Conservation (phyloP, 1,140 invertebrate species). For the Coptotermes formosanus region DNA sequence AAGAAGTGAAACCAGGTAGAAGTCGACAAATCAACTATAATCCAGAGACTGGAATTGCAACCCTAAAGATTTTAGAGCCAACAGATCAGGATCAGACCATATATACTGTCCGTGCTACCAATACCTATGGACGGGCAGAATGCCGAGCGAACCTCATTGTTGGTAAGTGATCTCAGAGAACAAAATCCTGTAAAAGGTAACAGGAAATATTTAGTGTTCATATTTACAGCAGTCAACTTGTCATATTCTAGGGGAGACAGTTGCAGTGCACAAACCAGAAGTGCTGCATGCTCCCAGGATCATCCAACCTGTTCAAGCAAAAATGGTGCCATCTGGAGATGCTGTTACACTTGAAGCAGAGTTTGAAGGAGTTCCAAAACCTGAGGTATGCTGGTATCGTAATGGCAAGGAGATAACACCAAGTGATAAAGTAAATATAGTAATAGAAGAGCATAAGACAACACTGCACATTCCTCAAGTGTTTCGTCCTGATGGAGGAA, state of each 20-base stretch:
- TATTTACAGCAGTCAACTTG: neutral
- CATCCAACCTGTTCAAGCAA: slow-evolving; percentile 63
- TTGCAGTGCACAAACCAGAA: slow-evolving; percentile 56
- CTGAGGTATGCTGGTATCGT: slow-evolving; percentile 82
- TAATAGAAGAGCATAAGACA: slow-evolving; percentile 63
- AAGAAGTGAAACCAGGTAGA: slow-evolving; percentile 60
- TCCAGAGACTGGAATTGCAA: slow-evolving; percentile 62
- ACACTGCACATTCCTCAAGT: slow-evolving; percentile 67
- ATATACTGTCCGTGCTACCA: slow-evolving; percentile 65
- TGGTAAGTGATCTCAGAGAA: slow-evolving; percentile 42
- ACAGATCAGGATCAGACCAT: slow-evolving; percentile 64
- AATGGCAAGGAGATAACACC: slow-evolving; percentile 78
- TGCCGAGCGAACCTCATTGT: slow-evolving; percentile 64
- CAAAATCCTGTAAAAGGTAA: neutral
- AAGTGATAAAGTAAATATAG: slow-evolving; percentile 64
- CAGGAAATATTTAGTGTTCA: neutral
- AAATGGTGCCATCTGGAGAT: slow-evolving; percentile 59
- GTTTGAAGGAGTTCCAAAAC: slow-evolving; percentile 68
- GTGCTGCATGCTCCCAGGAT: slow-evolving; percentile 66
- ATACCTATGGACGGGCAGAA: slow-evolving; percentile 69
- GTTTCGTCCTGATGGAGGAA: slow-evolving; percentile 73
- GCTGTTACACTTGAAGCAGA: slow-evolving; percentile 63
- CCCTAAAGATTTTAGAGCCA: slow-evolving; percentile 62
- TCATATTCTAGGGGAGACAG: slow-evolving; percentile 43
- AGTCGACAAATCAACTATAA: slow-evolving; percentile 58